Evolutionary conservation across 2,888 invertebrate species (phyloP), one percentile per base, ranked within the genome.

Genomic region (Euproctis similis): DNA sequence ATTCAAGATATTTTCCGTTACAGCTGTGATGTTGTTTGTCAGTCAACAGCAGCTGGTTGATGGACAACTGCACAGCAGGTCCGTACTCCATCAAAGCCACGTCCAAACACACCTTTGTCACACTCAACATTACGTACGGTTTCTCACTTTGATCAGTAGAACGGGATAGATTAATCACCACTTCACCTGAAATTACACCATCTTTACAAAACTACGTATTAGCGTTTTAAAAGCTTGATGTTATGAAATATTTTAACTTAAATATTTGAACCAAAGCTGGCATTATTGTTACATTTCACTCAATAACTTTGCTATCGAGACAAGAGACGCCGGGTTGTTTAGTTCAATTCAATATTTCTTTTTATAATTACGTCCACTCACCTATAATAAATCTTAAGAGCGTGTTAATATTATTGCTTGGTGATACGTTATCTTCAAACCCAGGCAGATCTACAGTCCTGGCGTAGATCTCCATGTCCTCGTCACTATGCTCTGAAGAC

Each of bases 371-470:
- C 19, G 1, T 17, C 8, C 19, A 44, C 75, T 66, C 26, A 73
- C 91, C 92, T 8, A 93, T 78, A 12, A 90, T 87, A 42, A 93
- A 88, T 52, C 94, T 80, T 27, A 92, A 74, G 30, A 94, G 75
- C 18, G 90, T 85, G 27, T 88, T 88, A 31, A 94, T 92, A 26
- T 86, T 88, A 68, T 94, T 94, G 58, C 88, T 88, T 0, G 91
- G 90, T 0, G 94, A 93, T 14, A 92, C 89, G 59, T 92, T 93
- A 58, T 94, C 94, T 45, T 94, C 94, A 42, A 94, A 90, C 1
- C 93, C 92, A 1, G 93, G 92, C 19, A 93, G 80, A 67, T 93
- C 92, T 0, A 93, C 89, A 4, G 88, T 89, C 34, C 92, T 82
- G 0, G 92, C 91, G 87, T 91, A 92, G 26, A 90, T 86, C 55